Evolutionary conservation across 2,888 invertebrate species (phyloP), one percentile per base, ranked within the genome.

Genomic region (Ophioninae sp.): DNA sequence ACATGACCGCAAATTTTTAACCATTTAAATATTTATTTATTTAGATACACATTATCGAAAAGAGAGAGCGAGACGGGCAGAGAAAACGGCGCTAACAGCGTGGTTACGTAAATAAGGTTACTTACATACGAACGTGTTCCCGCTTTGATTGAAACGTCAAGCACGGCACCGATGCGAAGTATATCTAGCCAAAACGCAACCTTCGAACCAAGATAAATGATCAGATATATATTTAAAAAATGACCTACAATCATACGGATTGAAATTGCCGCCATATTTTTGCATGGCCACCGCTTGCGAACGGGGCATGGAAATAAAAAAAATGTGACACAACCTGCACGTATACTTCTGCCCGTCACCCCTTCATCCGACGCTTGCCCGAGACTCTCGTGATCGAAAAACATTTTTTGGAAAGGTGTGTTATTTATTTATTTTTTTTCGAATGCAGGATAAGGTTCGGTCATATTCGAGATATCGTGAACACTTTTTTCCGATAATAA

Each of bases 21-120:
- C 30, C 2, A 1, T 30, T 30, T 30, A 30, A 30, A 30, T 30
- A 30, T 2, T 30, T 30, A 30, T 30, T 30, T 30, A 30, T 30
- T 30, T 30, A 30, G 30, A 30, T 30, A 30, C 30, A 30, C 30
- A 1, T 30, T 1, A 30, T 30, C 30, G 30, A 44, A 64, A 7
- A 56, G 23, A 10, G 37, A 41, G 41, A 69, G 44, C 8, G 50
- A 50, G 17, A 50, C 13, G 10, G 0, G 17, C 0, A 50, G 17
- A 13, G 50, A 79, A 68, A 73, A 67, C 50, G n/a, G 20, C 56
- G 81, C 72, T 84, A 78, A 81, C 62, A 72, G 81, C 67, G 61
- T 67, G 3, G 13, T 41, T 30, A 65, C 41, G n/a, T 41, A 56
- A 67, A 64, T 74, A 20, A 7, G 17, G 41, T n/a, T 64, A 23